phyloP scores from a whole-genome alignment of 2,797 vertebrate genomes.

The Furcifer pardalis region DNA sequence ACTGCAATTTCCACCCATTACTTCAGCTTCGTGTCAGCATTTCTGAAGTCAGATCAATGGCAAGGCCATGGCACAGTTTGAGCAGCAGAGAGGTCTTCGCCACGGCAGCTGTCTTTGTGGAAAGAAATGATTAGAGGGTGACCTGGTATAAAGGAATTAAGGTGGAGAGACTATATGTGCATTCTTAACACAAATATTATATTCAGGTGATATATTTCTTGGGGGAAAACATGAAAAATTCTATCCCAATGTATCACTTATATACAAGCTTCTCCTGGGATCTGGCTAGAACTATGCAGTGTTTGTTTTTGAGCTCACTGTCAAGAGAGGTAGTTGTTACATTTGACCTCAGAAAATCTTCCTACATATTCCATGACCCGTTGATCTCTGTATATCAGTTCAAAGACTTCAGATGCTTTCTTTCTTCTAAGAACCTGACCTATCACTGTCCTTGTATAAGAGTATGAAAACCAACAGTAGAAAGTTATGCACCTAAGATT shows the following conservation, averaged over 20 bases:
- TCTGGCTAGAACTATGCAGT: slow-evolving; percentile 14
- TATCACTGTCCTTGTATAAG: not conserved
- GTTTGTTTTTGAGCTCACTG: slow-evolving; percentile 3
- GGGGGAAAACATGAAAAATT: not conserved
- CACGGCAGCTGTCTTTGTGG: slow-evolving; percentile 24
- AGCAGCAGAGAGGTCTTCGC: not conserved
- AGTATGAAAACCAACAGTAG: not conserved
- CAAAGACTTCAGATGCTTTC: not conserved
- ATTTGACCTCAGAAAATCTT: not conserved
- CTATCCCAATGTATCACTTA: slow-evolving; percentile 31
- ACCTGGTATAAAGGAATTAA: slow-evolving; percentile 19
- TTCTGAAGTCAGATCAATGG: not conserved
- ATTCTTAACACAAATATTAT: not conserved
- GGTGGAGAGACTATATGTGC: slow-evolving; percentile 24
- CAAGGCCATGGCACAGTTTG: not conserved
- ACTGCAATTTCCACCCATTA: slow-evolving; percentile 12
- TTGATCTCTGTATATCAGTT: not conserved
- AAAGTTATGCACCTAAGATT: not conserved
- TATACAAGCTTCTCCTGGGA: slow-evolving; percentile 37
- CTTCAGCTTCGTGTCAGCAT: slow-evolving; percentile 26
- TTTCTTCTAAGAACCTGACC: not conserved
- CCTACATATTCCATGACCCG: not conserved
- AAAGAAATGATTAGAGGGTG: slow-evolving; percentile 60
- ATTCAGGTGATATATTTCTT: slow-evolving; percentile 27
- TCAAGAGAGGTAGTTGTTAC: not conserved